These are phyloP conservation scores for Caenorhabditis sp. DNA, from an alignment of 2,888 invertebrate species.

Conservation along the genomic window DNA sequence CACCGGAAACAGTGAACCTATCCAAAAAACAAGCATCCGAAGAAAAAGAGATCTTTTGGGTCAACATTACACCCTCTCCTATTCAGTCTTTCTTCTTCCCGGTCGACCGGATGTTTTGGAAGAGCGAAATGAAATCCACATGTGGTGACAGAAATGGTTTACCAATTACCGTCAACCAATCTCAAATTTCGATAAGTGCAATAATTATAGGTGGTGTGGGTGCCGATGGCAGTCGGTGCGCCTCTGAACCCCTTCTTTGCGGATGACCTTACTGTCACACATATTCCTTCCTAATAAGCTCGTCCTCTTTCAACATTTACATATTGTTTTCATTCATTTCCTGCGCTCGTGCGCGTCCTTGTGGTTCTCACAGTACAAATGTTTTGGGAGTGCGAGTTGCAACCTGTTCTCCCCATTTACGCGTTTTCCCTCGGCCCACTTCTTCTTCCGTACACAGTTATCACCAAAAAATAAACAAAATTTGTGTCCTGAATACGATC, in stretches of 20 bases:
- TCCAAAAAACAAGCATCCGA: constrained; percentile 35
- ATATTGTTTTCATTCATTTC: constrained; percentile 27
- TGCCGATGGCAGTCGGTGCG: constrained; percentile 26
- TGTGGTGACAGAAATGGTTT: constrained; percentile 5
- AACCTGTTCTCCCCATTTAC: constrained; percentile 12
- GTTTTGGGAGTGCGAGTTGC: constrained; percentile 28
- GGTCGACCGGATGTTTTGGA: constrained; percentile 46
- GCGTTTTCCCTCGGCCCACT: neutral
- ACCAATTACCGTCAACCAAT: constrained; percentile 36
- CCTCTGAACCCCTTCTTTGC: constrained; percentile 9
- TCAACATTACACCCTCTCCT: constrained; percentile 30
- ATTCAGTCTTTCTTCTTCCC: constrained; percentile 1
- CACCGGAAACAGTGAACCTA: constrained; percentile 19
- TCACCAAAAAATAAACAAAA: constrained; percentile 44
- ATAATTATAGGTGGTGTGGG: constrained; percentile 48
- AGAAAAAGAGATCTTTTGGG: constrained; percentile 34
- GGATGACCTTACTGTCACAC: constrained; percentile 52
- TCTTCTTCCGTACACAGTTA: constrained; percentile 32
- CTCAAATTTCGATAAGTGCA: constrained; percentile 57
- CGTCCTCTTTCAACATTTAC: constrained; percentile 7
- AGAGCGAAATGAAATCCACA: constrained; percentile 1
- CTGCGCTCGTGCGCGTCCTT: neutral
- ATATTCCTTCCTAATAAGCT: constrained; percentile 41
- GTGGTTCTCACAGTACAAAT: constrained; percentile 10
- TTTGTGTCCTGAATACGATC: constrained; percentile 38